A percentile compares a stretch with the other conserved stretches of the same genome.
Evolutionary conservation across 2,113 vertebrate genomes (phyloP).

Genomic region (Gallinago media): DNA sequence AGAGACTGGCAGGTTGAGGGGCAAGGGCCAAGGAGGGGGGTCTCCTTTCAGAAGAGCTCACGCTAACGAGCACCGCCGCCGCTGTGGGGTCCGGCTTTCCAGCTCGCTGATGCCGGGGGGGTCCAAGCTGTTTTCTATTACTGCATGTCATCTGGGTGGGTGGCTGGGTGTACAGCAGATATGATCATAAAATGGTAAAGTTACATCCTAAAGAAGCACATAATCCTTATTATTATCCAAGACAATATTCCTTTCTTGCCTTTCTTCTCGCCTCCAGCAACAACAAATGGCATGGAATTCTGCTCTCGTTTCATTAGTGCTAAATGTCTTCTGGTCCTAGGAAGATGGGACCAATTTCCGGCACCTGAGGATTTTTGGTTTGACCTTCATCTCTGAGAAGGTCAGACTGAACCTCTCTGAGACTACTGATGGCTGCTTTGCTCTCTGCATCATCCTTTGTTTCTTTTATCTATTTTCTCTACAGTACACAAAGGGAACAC

Average conservation of each 20-base stretch:
- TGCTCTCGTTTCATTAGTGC: background rate
- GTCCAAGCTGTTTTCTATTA: conserved; percentile 4
- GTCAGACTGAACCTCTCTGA: conserved; percentile 31
- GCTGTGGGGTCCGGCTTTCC: background rate
- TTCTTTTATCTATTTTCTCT: conserved; percentile 65
- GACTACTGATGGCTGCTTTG: conserved; percentile 51
- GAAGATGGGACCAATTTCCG: conserved; percentile 44
- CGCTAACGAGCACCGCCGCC: background rate
- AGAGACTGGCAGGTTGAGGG: conserved; percentile 66
- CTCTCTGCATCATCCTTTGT: conserved; percentile 44
- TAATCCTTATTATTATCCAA: conserved; percentile 1
- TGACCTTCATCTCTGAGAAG: conserved; percentile 58
- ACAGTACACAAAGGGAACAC: conserved; percentile 65
- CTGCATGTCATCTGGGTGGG: conserved; percentile 6
- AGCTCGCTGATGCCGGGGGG: background rate
- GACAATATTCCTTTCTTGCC: conserved; percentile 41
- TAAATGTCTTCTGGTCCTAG: conserved; percentile 3
- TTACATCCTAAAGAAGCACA: conserved; percentile 13
- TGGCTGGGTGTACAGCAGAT: conserved; percentile 15
- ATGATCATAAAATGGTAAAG: conserved; percentile 19
- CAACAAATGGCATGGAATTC: conserved; percentile 5
- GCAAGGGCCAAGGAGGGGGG: conserved; percentile 61
- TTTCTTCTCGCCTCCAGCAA: conserved; percentile 12
- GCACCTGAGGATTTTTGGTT: conserved; percentile 59
- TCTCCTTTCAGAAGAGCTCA: conserved; percentile 52